Evolutionary conservation across 2,888 invertebrate species (phyloP), one percentile per base, ranked within the genome.

Genomic region (Melanostoma scalare): DNA sequence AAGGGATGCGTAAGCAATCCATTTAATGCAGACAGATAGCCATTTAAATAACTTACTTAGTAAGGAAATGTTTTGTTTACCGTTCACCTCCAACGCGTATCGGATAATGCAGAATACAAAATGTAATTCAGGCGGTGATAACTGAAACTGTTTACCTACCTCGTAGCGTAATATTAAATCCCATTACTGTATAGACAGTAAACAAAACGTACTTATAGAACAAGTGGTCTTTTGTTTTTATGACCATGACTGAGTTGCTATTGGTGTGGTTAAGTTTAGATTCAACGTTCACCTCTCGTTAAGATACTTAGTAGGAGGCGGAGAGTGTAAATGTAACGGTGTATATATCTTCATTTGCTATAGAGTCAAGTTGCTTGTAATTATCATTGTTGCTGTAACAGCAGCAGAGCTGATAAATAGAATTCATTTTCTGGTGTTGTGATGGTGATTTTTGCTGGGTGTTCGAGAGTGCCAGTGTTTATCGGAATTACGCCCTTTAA

Each of bases 191-290:
- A 38, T 50, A 38, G 63, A 61, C 9, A 20, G 20, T 42, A 9
- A 52, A 65, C 72, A 72, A 61, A 48, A 36, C 48, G 46, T 58
- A 63, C 53, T 67, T 46, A 33, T 33, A 31, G 31, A 61, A 69
- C 63, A 79, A 74, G 79, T 74, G 74, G 74, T 63, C 55, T 44
- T 79, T 79, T 79, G 79, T 68, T 74, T 79, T 74, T 63, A 79
- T 50, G 78, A 44, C 38, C 38, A 52, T 58, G 65, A 55, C 55
- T 80, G 44, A 56, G 36, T 48, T 56, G 46, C 42, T 56, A 35
- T 30, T 48, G n/a, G 60, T 2, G 35, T 46, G 55, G 72, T 63
- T 73, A 56, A 74, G 42, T 63, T 33, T 44, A 60, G 44, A 44
- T 60, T 33, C 30, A 60, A 60, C 42, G 20, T 60, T 58, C 44